Evolutionary conservation across 2,113 vertebrate species (phyloP).

Genomic region (Antidorcas marsupialis): DNA sequence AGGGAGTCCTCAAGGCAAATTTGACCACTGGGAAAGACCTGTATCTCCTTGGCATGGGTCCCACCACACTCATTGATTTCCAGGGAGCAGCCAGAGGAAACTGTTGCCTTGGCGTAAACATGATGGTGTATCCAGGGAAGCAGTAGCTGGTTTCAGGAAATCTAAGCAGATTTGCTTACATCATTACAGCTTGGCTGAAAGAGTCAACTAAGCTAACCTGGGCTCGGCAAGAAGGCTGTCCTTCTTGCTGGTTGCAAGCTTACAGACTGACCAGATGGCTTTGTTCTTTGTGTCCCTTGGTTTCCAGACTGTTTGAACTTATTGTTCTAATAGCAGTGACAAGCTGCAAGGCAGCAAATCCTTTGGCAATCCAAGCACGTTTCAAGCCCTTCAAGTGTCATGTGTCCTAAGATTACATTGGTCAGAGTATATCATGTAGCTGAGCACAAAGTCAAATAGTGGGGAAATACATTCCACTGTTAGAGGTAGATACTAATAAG

Average conservation of each 20-base stretch:
- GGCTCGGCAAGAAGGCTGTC: background rate
- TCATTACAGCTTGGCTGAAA: background rate
- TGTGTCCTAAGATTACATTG: background rate
- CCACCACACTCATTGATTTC: background rate
- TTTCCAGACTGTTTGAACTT: no score
- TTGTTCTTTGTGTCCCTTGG: background rate
- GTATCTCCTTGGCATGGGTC: background rate
- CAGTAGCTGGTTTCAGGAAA: no score
- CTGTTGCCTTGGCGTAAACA: background rate
- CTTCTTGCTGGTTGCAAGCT: background rate
- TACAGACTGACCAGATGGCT: background rate
- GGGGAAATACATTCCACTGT: accelerated
- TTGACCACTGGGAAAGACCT: background rate
- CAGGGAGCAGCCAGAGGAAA: background rate
- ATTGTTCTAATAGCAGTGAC: background rate
- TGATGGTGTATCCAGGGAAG: background rate
- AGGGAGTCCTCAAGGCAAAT: background rate
- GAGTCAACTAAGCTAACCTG: background rate
- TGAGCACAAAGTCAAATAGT: background rate
- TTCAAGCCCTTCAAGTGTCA: background rate
- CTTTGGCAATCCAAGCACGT: background rate
- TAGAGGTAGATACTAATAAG: background rate
- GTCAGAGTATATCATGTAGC: background rate
- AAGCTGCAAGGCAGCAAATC: background rate
- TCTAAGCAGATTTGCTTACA: background rate